A percentile compares a stretch with the other conserved stretches of the same genome.
Conservation (phyloP, 2,113 vertebrate genomes). For the Aegypius monachus region DNA sequence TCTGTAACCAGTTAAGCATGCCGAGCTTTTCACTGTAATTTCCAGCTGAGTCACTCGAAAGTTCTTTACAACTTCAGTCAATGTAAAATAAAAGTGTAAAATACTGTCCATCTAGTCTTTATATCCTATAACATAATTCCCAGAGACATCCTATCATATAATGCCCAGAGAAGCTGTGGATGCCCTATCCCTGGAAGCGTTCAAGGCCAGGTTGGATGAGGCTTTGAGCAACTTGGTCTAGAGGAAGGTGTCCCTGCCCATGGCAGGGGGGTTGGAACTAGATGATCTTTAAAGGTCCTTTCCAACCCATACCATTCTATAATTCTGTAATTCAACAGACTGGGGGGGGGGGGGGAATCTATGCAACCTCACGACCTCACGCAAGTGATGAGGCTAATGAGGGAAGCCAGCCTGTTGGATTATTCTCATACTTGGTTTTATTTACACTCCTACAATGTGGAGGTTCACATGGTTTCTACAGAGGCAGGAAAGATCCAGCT, state of each 20-base stretch:
- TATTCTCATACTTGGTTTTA: neutral
- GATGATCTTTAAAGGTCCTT: too few relatives aligned
- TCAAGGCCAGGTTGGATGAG: too few relatives aligned
- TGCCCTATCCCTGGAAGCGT: too few relatives aligned
- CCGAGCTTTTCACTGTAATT: neutral
- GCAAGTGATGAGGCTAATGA: neutral
- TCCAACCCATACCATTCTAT: too few relatives aligned
- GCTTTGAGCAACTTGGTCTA: too few relatives aligned
- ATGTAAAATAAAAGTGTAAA: neutral
- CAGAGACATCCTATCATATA: too few relatives aligned
- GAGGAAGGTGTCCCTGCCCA: too few relatives aligned
- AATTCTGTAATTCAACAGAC: neutral
- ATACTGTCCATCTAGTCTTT: neutral
- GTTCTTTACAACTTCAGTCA: neutral
- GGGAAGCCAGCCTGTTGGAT: neutral
- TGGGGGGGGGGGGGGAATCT: neutral
- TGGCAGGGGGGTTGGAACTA: too few relatives aligned
- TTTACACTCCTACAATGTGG: neutral
- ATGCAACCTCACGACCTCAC: rapidly evolving
- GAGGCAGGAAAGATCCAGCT: neutral
- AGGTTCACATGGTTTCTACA: neutral
- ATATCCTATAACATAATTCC: neutral
- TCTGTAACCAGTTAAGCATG: neutral
- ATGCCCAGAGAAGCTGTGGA: too few relatives aligned
- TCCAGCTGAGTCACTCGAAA: neutral